Conservation (phyloP, 2,797 vertebrate genomes). For the Syngnathus acus region DNA sequence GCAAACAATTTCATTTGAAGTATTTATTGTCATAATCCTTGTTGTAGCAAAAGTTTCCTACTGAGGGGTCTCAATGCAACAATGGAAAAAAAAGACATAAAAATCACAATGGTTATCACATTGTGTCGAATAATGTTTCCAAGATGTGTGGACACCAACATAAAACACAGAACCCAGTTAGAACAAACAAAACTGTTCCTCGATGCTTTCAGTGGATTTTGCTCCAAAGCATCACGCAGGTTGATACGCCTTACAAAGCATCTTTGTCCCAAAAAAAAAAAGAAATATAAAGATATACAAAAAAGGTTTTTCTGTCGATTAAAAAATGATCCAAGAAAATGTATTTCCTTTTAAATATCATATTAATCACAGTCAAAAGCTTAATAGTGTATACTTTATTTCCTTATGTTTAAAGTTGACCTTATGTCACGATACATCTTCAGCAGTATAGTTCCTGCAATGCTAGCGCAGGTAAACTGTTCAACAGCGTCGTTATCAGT, state of each 20-base stretch:
- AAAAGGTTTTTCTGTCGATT: conserved; percentile 24
- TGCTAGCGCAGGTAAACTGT: conserved; percentile 4
- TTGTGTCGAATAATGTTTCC: conserved; percentile 7
- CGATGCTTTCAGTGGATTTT: conserved; percentile 11
- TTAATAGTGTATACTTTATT: conserved; percentile 16
- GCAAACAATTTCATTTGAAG: background rate
- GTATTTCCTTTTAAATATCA: conserved; percentile 45
- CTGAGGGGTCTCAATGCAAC: conserved; percentile 12
- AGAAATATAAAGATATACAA: conserved; percentile 14
- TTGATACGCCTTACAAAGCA: conserved; percentile 6
- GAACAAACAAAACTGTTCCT: background rate
- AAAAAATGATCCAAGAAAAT: conserved; percentile 30
- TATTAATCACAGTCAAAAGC: conserved; percentile 16
- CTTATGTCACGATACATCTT: conserved; percentile 15
- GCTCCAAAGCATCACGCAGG: conserved; percentile 38
- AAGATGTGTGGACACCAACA: conserved; percentile 24
- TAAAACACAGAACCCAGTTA: conserved; percentile 11
- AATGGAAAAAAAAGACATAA: conserved; percentile 2
- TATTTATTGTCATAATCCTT: conserved; percentile 1
- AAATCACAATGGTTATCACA: background rate
- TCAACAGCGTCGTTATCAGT: conserved; percentile 15
- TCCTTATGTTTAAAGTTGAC: conserved; percentile 18
- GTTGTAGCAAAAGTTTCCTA: background rate
- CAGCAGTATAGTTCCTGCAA: conserved; percentile 3
- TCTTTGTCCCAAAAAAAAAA: conserved; percentile 6